These are phyloP conservation scores for Drosophila tanythrix DNA, from an alignment of 2,888 invertebrate genomes.

Conservation along the genomic window DNA sequence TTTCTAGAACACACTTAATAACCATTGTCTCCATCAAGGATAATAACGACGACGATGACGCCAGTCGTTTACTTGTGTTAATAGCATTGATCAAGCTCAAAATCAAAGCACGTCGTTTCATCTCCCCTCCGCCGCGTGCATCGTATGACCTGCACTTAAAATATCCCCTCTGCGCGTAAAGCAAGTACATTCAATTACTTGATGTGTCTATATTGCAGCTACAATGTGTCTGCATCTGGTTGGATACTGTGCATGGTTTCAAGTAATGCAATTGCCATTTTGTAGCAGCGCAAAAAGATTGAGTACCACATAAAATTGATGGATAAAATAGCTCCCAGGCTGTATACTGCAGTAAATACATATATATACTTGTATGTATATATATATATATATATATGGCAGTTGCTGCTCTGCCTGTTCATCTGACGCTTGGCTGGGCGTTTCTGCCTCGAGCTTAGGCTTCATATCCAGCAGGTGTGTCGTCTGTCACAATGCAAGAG, in stretches of 20 bases:
- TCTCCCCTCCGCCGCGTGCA: not conserved
- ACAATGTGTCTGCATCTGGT: slow-evolving; percentile 57
- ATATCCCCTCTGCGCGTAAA: slow-evolving; percentile 33
- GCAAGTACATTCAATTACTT: slow-evolving; percentile 76
- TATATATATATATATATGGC: not conserved
- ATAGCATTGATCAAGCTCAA: slow-evolving; percentile 63
- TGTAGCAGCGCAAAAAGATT: slow-evolving; percentile 58
- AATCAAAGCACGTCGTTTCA: slow-evolving; percentile 55
- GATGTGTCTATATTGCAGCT: slow-evolving; percentile 68
- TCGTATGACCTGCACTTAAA: slow-evolving; percentile 8
- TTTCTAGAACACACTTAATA: slow-evolving; percentile 25
- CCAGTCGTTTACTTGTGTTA: slow-evolving; percentile 67
- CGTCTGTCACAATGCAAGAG: slow-evolving; percentile 36
- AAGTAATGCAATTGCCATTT: slow-evolving; percentile 70
- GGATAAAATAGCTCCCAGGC: slow-evolving; percentile 55
- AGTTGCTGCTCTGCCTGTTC: slow-evolving; percentile 29
- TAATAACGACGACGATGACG: slow-evolving; percentile 32
- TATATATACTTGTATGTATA: no score
- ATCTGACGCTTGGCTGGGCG: slow-evolving; percentile 14
- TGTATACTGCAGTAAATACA: not conserved
- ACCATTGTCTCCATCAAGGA: slow-evolving; percentile 23
- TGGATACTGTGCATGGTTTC: slow-evolving; percentile 13
- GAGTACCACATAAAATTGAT: slow-evolving; percentile 68
- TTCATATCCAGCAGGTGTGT: slow-evolving; percentile 33
- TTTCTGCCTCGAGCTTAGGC: not conserved